phyloP scores from a whole-genome alignment of 1,140 invertebrate genomes.

The Diorhabda elongata region DNA sequence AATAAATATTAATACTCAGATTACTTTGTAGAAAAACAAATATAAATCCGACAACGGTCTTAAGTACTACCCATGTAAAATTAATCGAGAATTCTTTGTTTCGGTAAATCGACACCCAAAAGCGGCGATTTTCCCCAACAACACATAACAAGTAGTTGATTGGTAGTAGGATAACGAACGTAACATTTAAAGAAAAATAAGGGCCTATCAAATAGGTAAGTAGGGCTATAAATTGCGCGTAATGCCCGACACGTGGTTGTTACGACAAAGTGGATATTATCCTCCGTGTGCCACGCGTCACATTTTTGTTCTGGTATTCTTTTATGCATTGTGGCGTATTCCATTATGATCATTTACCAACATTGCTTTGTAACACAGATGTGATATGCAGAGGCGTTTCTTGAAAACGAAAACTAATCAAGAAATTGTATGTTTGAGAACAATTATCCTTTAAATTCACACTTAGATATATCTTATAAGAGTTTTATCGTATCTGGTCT shows the following conservation, averaged over 20 bases:
- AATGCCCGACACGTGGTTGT: constrained; percentile 20
- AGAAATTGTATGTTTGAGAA: too few relatives aligned
- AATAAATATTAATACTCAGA: too few relatives aligned
- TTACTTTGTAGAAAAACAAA: too few relatives aligned
- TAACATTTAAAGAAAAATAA: constrained; percentile 21
- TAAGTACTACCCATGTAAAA: not conserved
- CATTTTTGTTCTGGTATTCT: constrained; percentile 19
- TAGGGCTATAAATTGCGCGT: constrained; percentile 20
- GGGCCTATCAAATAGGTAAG: constrained; percentile 22
- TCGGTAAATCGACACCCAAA: not conserved
- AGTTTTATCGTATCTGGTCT: too few relatives aligned
- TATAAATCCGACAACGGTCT: too few relatives aligned
- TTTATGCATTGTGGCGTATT: constrained; percentile 15
- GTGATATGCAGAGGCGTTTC: constrained; percentile 1
- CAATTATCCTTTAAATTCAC: too few relatives aligned
- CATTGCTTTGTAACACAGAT: constrained; percentile 9
- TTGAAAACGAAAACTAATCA: too few relatives aligned
- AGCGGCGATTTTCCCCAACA: not conserved
- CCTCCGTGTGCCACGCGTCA: constrained; percentile 11
- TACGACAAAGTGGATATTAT: constrained; percentile 21
- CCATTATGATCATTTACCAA: constrained; percentile 12
- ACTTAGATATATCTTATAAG: too few relatives aligned
- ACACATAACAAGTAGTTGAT: constrained; percentile 15
- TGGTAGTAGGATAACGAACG: constrained; percentile 14
- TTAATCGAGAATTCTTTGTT: not conserved